Evolutionary conservation across 2,797 vertebrate species (phyloP).

Genomic region (Myiotriccus ornatus): DNA sequence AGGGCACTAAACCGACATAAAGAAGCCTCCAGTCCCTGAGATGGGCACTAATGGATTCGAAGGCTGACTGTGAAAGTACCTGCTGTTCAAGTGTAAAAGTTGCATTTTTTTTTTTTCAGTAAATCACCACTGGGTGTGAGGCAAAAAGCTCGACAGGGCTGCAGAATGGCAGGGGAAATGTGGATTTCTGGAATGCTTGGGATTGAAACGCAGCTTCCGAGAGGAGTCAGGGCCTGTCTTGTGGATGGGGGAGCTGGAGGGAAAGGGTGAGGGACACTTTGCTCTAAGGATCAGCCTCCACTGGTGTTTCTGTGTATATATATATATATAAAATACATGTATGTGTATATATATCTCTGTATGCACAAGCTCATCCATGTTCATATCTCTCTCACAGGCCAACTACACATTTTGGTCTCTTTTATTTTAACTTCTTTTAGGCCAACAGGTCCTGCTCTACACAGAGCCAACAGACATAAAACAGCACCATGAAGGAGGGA

Average conservation of each 20-base stretch:
- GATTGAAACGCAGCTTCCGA: not conserved
- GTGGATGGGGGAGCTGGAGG: not conserved
- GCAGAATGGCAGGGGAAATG: not conserved
- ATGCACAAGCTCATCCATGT: not conserved
- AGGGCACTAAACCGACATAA: not conserved
- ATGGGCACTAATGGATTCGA: not conserved
- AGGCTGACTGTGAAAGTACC: not conserved
- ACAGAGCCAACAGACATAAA: not conserved
- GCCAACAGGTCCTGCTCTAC: not conserved
- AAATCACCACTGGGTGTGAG: not conserved
- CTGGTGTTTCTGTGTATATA: rapidly evolving
- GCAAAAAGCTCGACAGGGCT: not conserved
- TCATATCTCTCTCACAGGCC: not conserved
- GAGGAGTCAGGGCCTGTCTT: not conserved
- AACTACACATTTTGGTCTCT: not conserved
- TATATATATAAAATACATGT: not conserved
- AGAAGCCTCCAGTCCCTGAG: not conserved
- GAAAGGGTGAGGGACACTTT: not conserved
- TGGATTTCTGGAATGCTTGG: not conserved
- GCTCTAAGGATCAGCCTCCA: not conserved
- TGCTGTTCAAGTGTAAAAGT: not conserved
- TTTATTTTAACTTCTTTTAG: not conserved
- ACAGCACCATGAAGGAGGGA: not conserved
- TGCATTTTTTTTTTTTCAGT: not conserved
- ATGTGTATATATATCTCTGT: not conserved